Base-by-base conservation (phyloP, 2,888 invertebrate genomes). In the Eurois occulta region DNA sequence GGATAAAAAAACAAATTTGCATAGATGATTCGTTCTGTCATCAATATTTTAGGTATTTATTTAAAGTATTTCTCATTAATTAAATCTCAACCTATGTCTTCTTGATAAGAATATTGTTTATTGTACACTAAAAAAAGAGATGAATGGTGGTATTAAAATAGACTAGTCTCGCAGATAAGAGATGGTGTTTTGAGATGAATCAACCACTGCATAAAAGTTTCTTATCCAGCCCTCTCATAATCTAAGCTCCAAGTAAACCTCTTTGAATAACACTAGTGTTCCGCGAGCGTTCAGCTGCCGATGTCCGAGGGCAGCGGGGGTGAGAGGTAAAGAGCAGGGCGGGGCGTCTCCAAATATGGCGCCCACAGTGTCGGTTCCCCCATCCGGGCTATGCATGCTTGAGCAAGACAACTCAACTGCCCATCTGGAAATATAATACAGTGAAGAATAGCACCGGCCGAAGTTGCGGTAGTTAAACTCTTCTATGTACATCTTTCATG, bases 251-350 rank as follows among this genome's bases (percentile, higher is more conserved):
- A 55, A 72, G 72, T 72, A 66, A 84, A 85, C 77, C 68, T 81
- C 75, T 75, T 75, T 77, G 73, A 81, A 84, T 84, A 84, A 72
- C 74, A 70, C 38, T 84, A 84, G 72, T 75, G 77, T 71, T 67
- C 70, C 67, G 18, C 71, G 28, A 62, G 52, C 58, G 60, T 65
- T 58, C 52, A 64, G 62, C 64, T 52, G 55, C 60, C 21, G 48
- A 65, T 78, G 72, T 77, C 66, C 66, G 28, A 28, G 38, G 35
- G 24, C 64, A 32, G 41, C 10, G 60, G 66, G 48, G 35, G 60
- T n/a, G 28, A 13, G 35, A 48, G 60, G 60, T 28, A 18, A 28
- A 58, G 48, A 35, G 48, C 10, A 28, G 24, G 65, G 52, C 16
- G n/a, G 16, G 38, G 28, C 7, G 66, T 64, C 66, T 28, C 32